These are phyloP conservation scores for Volucella zonaria DNA, from an alignment of 2,888 invertebrate species.

Conservation along the genomic window DNA sequence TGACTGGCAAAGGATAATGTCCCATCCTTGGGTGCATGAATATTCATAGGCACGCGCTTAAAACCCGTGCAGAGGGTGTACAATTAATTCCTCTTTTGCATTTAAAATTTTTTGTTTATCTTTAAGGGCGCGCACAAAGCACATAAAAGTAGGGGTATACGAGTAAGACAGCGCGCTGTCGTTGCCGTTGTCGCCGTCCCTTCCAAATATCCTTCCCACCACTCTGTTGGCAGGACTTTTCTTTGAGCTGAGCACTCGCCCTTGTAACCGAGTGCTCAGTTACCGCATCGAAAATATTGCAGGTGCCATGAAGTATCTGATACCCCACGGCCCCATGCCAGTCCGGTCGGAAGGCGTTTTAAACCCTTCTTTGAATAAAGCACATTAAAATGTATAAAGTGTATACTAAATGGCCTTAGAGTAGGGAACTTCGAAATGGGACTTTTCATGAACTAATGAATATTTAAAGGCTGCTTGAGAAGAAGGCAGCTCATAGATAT, in stretches of 20 bases:
- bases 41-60: conserved; percentile 80
- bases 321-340: background rate
- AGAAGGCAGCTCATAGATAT: conserved; percentile 15
- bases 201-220: conserved; percentile 19
- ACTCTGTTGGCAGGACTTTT: conserved; percentile 10
- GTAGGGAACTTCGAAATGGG: conserved; percentile 55
- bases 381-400: conserved; percentile 68
- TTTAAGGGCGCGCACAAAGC: conserved; percentile 58
- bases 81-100: conserved; percentile 75
- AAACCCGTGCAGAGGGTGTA: conserved; percentile 68
- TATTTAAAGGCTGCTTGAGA: conserved; percentile 37
- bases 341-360: conserved; percentile 60
- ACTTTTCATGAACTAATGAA: conserved; percentile 66
- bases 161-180: background rate
- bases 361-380: conserved; percentile 67
- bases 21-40: conserved; percentile 77
- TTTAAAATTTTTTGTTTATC: conserved; percentile 74
- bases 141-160: conserved; percentile 46
- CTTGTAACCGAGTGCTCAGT: conserved; percentile 43
- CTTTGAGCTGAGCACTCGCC: conserved; percentile 52
- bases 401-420: conserved; percentile 54
- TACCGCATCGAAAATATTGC: conserved; percentile 64
- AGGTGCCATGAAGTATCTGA: conserved; percentile 62
- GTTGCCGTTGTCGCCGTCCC: conserved; percentile 43
- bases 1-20: conserved; percentile 71